Evolutionary conservation across 2,113 vertebrate genomes (phyloP), one percentile per base, ranked within the genome.

Genomic region (Platichthys flesus): DNA sequence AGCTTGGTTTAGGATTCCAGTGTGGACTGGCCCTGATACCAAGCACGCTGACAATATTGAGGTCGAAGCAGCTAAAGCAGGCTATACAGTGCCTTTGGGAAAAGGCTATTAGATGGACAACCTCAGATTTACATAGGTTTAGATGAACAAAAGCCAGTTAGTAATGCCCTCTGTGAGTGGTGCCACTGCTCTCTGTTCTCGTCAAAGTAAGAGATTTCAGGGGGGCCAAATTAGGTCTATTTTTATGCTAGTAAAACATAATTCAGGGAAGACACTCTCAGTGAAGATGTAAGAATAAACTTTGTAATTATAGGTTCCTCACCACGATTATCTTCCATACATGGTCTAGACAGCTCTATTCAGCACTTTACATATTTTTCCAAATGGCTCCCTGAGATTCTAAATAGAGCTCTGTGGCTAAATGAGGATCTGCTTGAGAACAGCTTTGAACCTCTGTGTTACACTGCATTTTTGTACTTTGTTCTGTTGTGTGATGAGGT

Each of bases 401-500:
- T 3, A 58, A 77, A 70, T 5, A 6, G 10, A 52, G 20, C 42
- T 42, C 20, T 67, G 51, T 31, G 4, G 45, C 40, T 69, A 60
- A 54, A 66, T 9, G n/a, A 60, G 40, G 40, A 7, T 49, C 7
- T 26, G 20, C 40, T 59, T 69, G 20, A 37, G 35, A 66, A 31
- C 47, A 47, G 37, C 23, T 23, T 12, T 49, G 37, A 18, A 26
- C 12, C 55, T 52, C 18, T 71, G 52, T 26, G 23, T 28, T 42
- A 9, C 16, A 51, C n/a, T 52, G 37, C 1, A 20, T 10, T 66
- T 60, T 62, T 69, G 16, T 78, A 56, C 49, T 56, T 52, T 70
- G 68, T 42, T 54, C n/a, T 67, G 62, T 37, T 64, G 59, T 71
- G 80, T 42, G 71, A 65, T 61, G 45, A 64, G 60, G 23, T 21